Evolutionary conservation across 2,797 vertebrate species (phyloP).

Genomic region (Phrynocephalus guinanensis): DNA sequence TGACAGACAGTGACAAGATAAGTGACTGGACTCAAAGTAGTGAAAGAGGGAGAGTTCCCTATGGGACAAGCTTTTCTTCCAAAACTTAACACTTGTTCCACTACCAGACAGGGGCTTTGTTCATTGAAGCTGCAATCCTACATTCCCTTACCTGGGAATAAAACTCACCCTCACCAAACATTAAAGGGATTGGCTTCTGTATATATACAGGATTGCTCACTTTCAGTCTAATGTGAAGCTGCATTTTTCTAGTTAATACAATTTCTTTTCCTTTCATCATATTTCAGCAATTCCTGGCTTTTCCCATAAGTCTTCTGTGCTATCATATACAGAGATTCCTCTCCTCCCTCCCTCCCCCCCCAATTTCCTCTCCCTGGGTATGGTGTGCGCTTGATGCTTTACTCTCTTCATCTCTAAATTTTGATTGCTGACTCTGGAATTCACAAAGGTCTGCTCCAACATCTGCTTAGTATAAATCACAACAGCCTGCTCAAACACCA

Average conservation of each 20-base stretch:
- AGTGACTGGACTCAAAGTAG: not conserved
- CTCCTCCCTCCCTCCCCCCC: not conserved
- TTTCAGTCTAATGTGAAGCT: not conserved
- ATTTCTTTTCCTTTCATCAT: not conserved
- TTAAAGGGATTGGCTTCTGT: not conserved
- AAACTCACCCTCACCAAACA: not conserved
- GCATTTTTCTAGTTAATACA: not conserved
- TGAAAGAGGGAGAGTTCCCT: not conserved
- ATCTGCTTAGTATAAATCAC: slow-evolving; percentile 39
- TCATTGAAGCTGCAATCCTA: not conserved
- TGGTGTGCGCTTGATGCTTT: slow-evolving; percentile 10
- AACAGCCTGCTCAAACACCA: slow-evolving; percentile 32
- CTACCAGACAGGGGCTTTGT: not conserved
- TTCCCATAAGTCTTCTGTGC: not conserved
- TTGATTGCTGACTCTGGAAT: slow-evolving; percentile 42
- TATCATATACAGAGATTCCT: not conserved
- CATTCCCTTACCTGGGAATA: too few relatives aligned
- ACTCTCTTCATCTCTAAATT: slow-evolving; percentile 20
- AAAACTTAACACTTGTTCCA: not conserved
- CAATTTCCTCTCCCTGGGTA: slow-evolving; percentile 7
- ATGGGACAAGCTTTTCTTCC: not conserved
- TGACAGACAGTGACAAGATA: not conserved
- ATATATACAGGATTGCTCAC: not conserved
- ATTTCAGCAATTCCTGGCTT: not conserved
- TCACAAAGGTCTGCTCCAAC: slow-evolving; percentile 42